Conservation (phyloP, 2,113 vertebrate species). For the Leucopsar rothschildi region DNA sequence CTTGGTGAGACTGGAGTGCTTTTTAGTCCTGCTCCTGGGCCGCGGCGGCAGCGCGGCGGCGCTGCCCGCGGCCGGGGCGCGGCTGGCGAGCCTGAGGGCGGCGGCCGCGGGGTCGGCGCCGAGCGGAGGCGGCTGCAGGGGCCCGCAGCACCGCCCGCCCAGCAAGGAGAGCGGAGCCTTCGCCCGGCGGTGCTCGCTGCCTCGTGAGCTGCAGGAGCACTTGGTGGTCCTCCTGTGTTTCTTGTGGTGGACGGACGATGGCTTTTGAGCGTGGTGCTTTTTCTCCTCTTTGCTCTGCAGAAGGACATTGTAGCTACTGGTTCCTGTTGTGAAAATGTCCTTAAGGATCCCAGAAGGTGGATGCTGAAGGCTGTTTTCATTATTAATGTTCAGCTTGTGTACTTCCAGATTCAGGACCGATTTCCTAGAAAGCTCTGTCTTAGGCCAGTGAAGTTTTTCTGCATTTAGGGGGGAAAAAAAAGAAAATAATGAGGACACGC, state of each 20-base stretch:
- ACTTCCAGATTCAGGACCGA: conserved; percentile 76
- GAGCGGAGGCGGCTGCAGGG: conserved; percentile 47
- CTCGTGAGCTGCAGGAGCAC: background rate
- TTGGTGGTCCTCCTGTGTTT: conserved; percentile 58
- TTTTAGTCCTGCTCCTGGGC: conserved; percentile 52
- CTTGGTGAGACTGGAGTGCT: conserved; percentile 14
- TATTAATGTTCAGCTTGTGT: conserved; percentile 57
- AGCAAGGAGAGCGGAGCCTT: background rate
- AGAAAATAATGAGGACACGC: background rate
- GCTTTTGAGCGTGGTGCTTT: conserved; percentile 65
- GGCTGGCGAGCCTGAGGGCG: background rate
- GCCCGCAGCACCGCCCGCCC: conserved; percentile 13
- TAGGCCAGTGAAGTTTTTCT: conserved; percentile 90
- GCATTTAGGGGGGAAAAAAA: background rate
- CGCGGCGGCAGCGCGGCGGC: conserved; percentile 52
- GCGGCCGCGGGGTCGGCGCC: background rate
- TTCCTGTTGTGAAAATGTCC: conserved; percentile 82
- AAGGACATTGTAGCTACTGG: conserved; percentile 84
- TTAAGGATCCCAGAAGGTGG: conserved; percentile 77
- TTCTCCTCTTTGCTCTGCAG: conserved; percentile 81
- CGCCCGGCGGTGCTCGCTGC: conserved; percentile 19
- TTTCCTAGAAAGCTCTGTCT: conserved; percentile 86
- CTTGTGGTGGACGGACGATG: conserved; percentile 15
- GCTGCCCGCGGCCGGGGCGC: conserved; percentile 70
- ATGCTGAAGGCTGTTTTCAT: conserved; percentile 71